Base-by-base conservation (phyloP, 64 coral and sea anemone genomes). In the Exaiptasia diaphana region DNA sequence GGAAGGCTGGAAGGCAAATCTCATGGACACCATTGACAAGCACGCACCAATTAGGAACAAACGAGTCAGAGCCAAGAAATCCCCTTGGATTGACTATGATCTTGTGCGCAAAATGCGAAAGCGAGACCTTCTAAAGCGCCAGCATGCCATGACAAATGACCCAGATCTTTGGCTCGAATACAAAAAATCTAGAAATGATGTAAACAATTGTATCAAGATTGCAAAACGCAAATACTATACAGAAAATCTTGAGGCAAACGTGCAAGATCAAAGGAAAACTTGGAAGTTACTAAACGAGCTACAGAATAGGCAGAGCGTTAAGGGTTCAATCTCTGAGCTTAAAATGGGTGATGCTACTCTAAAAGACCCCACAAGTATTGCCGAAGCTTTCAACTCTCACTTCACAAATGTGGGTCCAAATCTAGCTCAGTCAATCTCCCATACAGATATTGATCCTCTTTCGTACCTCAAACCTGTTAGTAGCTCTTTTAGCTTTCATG, bases 241-340 rank as follows among this genome's bases (percentile, higher is more conserved):
- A 5, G n/a, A 73, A 27, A 81, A 89, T 32, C 41, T 81, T 4
- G 73, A 30, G 11, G 15, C 17, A 40, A 82, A 43, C 25, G 60
- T 18, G 64, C 49, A 56, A 40, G 23, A 81, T 62, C 59, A 15
- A 38, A 30, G 43, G 46, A 89, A 81, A 78, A 70, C 59, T 18
- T 77, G 79, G 79, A 68, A 62, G 22, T 44, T 90, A 24, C 41
- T 83, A 40, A 90, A 83, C 28, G 87, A 90, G 38, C 27, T 78
- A 11, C 32, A 68, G 37, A 68, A 50, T 18, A 42, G 71, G 23
- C 38, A 78, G 31, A 73, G 0, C 20, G 73, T 56, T 52, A 65
- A n/a, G 13, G 39, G 37, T 61, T 22, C 4, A 52, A 65, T 77
- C 68, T 20, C 60, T 46, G 79, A 90, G 78, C 15, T 83, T 63